These are phyloP conservation scores for Sabellastarte sp. DNA, from an alignment of 2,888 invertebrate genomes.

Conservation along the genomic window DNA sequence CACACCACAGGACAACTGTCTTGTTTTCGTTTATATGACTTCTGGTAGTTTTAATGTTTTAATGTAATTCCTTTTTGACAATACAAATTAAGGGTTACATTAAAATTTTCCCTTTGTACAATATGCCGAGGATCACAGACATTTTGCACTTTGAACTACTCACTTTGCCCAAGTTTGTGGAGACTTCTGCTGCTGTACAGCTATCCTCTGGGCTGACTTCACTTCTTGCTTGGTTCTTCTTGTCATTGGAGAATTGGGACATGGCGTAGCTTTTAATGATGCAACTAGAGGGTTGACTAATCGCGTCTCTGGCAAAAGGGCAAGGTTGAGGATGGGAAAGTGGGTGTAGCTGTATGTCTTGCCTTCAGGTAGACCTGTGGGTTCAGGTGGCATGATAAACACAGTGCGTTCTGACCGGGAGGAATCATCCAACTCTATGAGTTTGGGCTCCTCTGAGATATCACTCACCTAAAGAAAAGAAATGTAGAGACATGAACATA, in stretches of 20 bases:
- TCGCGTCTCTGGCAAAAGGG: slow-evolving; percentile 57
- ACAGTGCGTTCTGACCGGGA: slow-evolving; percentile 78
- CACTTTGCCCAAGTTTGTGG: slow-evolving; percentile 91
- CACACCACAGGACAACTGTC: too few relatives aligned
- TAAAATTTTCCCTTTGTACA: too few relatives aligned
- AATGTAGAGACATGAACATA: neutral
- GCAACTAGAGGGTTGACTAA: neutral
- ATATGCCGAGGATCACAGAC: too few relatives aligned
- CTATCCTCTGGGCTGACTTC: slow-evolving; percentile 80
- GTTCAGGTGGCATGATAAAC: slow-evolving; percentile 91
- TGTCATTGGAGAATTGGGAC: slow-evolving; percentile 81
- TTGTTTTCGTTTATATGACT: too few relatives aligned
- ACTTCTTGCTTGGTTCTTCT: slow-evolving; percentile 93
- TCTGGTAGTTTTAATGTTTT: too few relatives aligned
- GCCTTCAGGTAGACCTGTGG: slow-evolving; percentile 56
- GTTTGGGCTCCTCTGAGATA: slow-evolving; percentile 61
- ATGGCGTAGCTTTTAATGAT: slow-evolving; percentile 9
- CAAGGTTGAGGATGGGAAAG: slow-evolving; percentile 57
- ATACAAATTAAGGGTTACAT: too few relatives aligned
- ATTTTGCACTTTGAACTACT: too few relatives aligned
- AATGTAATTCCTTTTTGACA: too few relatives aligned
- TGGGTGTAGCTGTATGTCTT: slow-evolving; percentile 54
- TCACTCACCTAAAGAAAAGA: slow-evolving; percentile 44
- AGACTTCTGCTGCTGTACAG: slow-evolving; percentile 67
- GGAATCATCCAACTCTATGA: slow-evolving; percentile 76